Base-by-base conservation (phyloP, 2,113 vertebrate genomes). In the Microtus oregoni region DNA sequence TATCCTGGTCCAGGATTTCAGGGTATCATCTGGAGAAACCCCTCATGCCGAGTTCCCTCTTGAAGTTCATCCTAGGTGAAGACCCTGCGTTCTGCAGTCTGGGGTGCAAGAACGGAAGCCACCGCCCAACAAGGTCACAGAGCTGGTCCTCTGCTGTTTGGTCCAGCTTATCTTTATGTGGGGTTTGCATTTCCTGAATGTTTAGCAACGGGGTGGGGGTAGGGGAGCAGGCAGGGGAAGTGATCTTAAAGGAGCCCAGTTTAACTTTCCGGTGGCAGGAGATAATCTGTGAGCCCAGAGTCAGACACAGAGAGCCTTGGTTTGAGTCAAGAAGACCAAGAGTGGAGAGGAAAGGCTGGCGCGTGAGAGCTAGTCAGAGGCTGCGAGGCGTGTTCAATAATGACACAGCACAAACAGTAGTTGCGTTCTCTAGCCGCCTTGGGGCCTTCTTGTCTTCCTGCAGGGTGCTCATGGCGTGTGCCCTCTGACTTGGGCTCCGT, bases 181-280 rank as follows among this genome's bases (percentile, higher is more conserved):
- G 88, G 96, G 94, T 94, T 98, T 96, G 92, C 88, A 93, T 96
- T 98, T 98, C 97, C 97, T 97, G 97, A 94, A 78, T 83, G 77
- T n/a, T 2, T 47, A 90, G 96, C 77, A 63, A 2, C 72, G 1
- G 76, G 65, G 95, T 68, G 44, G 82, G 83, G 86, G 63, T 63
- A 68, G 93, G 75, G 67, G 82, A 68, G 30, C 41, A 65, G 41
- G 70, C 75, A 94, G 81, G 96, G 97, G 97, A 97, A 97, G 97
- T 88, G 94, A 85, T 87, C 94, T 96, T 96, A 78, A 65, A 93
- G 92, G 96, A 97, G 38, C 78, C 70, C 70, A 11, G 3, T 95
- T 95, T 96, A 81, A 87, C 89, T 96, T 96, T 97, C 96, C 95
- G 91, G 96, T 96, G 94, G 89, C 83, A 83, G 67, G 65, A 97